These are phyloP conservation scores for Ptychochromis oligacanthus DNA, from an alignment of 2,113 vertebrate species.

Conservation along the genomic window DNA sequence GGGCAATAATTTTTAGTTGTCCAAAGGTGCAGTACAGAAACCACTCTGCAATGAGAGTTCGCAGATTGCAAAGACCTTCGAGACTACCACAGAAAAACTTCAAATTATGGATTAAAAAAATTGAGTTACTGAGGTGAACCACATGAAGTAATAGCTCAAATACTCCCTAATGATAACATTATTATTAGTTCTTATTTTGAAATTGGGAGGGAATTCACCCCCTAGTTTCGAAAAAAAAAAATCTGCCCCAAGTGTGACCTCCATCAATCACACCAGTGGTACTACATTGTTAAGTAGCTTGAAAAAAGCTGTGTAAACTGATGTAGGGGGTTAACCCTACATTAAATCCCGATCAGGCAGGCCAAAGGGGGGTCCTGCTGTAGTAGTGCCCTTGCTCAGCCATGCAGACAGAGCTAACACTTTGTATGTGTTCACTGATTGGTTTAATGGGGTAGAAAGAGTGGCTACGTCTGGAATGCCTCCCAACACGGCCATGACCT, in stretches of 20 bases:
- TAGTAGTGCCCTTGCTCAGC: conserved; percentile 4
- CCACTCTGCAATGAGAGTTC: not conserved
- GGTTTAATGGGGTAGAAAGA: conserved; percentile 52
- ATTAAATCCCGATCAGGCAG: conserved; percentile 5
- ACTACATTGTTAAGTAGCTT: conserved; percentile 23
- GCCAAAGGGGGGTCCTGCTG: not conserved
- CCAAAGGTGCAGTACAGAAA: not conserved
- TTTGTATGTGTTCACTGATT: conserved; percentile 59
- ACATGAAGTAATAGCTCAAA: not conserved
- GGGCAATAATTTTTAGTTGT: not conserved
- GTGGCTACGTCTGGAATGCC: conserved; percentile 61
- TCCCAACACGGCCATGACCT: conserved; percentile 53
- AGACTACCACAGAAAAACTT: no score
- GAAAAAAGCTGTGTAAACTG: conserved; percentile 26
- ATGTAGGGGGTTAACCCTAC: conserved; percentile 19
- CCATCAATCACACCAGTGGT: not conserved
- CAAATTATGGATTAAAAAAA: not conserved
- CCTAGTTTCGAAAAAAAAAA: not conserved
- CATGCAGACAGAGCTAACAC: conserved; percentile 30
- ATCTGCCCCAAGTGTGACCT: conserved; percentile 24
- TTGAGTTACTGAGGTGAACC: not conserved
- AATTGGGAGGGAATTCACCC: not conserved
- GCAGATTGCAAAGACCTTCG: no score
- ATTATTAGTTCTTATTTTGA: not conserved
- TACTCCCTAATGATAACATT: conserved; percentile 2